These are phyloP conservation scores for Rallus limicola DNA, from an alignment of 2,113 vertebrate genomes.

Conservation along the genomic window DNA sequence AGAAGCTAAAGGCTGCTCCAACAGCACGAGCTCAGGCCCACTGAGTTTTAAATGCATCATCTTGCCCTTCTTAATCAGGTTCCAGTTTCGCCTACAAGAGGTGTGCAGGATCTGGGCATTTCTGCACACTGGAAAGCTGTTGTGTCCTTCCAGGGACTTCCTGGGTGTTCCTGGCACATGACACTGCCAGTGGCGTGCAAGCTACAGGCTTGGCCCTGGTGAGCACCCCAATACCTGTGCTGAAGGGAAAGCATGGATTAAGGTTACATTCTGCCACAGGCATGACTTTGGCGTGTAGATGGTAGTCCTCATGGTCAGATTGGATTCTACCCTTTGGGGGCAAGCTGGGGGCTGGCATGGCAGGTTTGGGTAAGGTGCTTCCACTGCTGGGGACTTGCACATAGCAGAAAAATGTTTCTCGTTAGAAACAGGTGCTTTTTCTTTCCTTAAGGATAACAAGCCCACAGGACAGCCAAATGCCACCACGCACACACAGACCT, in stretches of 20 bases:
- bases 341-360: not conserved
- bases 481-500: not conserved
- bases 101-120: not conserved
- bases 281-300: too few relatives aligned
- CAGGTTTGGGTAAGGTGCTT: not conserved
- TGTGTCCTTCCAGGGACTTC: not conserved
- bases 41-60: not conserved
- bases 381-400: not conserved
- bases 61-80: not conserved
- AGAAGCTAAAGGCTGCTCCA: not conserved
- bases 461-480: not conserved
- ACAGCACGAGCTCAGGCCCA: not conserved
- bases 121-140: not conserved
- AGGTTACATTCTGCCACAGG: not conserved
- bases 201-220: fast-evolving
- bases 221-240: not conserved
- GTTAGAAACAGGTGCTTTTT: not conserved
- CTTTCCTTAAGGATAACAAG: not conserved
- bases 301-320: fast-evolving
- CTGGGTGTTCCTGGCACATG: fast-evolving
- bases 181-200: not conserved
- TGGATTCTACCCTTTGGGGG: not conserved
- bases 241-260: not conserved
- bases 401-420: not conserved
- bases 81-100: not conserved